Percentiles rank a stretch among this genome's conserved stretches.
phyloP scores from a whole-genome alignment of 1,140 invertebrate genomes.

The Eupristina koningsbergeri region DNA sequence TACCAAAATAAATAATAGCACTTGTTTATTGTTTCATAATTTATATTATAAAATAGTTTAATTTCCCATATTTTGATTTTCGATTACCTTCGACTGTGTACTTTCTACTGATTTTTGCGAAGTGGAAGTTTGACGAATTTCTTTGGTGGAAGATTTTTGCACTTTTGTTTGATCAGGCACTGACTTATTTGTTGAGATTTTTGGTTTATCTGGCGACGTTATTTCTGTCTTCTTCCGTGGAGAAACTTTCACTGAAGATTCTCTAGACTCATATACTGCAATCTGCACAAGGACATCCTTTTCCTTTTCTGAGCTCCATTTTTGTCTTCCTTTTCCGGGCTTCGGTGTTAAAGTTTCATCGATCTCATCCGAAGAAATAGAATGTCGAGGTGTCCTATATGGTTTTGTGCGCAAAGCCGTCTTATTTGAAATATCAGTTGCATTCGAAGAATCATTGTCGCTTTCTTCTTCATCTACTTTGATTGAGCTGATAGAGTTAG shows the following conservation, averaged over 20 bases:
- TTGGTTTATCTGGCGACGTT: conserved; percentile 28
- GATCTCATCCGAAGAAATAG: conserved; percentile 32
- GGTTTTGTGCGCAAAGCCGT: conserved; percentile 65
- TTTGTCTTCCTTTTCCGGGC: conserved; percentile 55
- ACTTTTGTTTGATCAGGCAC: not conserved
- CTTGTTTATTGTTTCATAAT: too few species aligned
- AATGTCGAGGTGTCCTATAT: conserved; percentile 64
- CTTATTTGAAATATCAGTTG: conserved; percentile 68
- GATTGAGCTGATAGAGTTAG: conserved; percentile 1
- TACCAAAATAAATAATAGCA: too few species aligned
- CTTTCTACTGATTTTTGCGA: not conserved
- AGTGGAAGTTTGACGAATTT: not conserved
- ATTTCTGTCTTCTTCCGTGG: conserved; percentile 36
- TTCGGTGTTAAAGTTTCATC: not conserved
- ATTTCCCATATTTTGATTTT: not conserved
- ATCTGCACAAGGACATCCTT: conserved; percentile 45
- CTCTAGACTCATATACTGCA: not conserved
- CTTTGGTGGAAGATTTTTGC: not conserved
- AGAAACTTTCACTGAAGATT: not conserved
- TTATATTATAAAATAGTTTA: not conserved
- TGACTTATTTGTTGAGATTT: conserved; percentile 29
- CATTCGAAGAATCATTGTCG: conserved; percentile 64
- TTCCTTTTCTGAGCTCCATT: conserved; percentile 43
- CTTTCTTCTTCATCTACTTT: conserved; percentile 52
- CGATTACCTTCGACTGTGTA: not conserved